Conservation (phyloP, 2,113 vertebrate species). For the Oryzias melastigma region DNA sequence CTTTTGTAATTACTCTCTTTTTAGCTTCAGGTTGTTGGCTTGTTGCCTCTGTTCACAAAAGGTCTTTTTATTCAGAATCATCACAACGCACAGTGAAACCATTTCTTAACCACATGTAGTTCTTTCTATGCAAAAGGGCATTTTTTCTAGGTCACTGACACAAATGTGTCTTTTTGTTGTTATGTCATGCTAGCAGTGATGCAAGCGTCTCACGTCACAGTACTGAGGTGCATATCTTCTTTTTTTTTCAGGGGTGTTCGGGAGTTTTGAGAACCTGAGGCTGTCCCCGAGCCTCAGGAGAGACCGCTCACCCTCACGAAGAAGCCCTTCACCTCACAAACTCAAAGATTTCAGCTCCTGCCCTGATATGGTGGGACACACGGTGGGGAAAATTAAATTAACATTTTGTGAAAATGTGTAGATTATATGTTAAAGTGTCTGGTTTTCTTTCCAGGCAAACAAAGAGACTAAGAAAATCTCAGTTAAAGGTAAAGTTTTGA, state of each 20-base stretch:
- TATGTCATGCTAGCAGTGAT: background rate
- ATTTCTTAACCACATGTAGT: background rate
- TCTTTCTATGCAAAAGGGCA: background rate
- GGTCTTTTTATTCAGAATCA: background rate
- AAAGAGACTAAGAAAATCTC: conserved; percentile 64
- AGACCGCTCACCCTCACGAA: conserved; percentile 16
- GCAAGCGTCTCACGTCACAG: background rate
- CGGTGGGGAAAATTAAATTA: conserved; percentile 44
- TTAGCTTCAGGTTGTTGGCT: background rate
- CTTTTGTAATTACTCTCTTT: background rate
- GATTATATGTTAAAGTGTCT: background rate
- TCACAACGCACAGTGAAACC: background rate
- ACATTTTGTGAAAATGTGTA: background rate
- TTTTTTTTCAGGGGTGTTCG: conserved; percentile 28
- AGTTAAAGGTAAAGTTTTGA: conserved; percentile 69
- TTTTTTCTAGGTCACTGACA: background rate
- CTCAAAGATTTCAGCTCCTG: conserved; percentile 57
- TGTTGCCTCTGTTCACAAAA: background rate
- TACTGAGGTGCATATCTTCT: background rate
- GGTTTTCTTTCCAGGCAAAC: conserved; percentile 57
- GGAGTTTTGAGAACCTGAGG: conserved; percentile 16
- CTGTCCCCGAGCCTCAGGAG: conserved; percentile 30
- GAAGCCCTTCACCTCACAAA: conserved; percentile 43
- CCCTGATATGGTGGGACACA: conserved; percentile 76
- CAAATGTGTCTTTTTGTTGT: background rate